phyloP scores from a whole-genome alignment of 2,888 invertebrate species.

The Noctua fimbriata region DNA sequence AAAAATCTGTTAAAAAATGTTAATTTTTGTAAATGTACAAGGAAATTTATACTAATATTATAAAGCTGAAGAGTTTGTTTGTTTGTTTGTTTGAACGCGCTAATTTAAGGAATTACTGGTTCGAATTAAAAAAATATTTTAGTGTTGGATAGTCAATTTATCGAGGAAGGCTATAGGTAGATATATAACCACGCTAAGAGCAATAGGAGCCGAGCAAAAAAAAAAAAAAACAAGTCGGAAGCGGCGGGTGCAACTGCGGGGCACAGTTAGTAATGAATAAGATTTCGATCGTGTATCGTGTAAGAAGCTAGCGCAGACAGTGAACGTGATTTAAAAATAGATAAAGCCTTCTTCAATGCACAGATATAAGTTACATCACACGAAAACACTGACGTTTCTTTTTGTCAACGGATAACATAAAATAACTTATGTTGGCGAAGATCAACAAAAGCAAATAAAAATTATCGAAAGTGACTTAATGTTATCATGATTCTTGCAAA shows the following conservation, averaged over 20 bases:
- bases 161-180: too few relatives aligned
- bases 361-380: not conserved
- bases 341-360: not conserved
- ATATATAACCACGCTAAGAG: too few relatives aligned
- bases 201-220: too few relatives aligned
- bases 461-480: not conserved
- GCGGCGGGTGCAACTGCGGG: too few relatives aligned
- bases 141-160: too few relatives aligned
- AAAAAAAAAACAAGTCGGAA: too few relatives aligned
- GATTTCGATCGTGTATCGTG: not conserved
- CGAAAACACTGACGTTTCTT: not conserved
- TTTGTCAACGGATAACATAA: not conserved
- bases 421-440: not conserved
- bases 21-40: not conserved
- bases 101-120: too few relatives aligned
- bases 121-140: too few relatives aligned
- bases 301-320: not conserved
- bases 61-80: too few relatives aligned
- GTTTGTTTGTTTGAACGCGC: too few relatives aligned
- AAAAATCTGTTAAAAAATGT: not conserved
- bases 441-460: not conserved
- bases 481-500: not conserved
- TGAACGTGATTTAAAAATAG: not conserved
- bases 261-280: not conserved
- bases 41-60: not conserved